Percentiles rank a stretch among this genome's conserved stretches.
These are phyloP conservation scores for Acleris holmiana DNA, from an alignment of 2,888 invertebrate genomes.

Conservation along the genomic window DNA sequence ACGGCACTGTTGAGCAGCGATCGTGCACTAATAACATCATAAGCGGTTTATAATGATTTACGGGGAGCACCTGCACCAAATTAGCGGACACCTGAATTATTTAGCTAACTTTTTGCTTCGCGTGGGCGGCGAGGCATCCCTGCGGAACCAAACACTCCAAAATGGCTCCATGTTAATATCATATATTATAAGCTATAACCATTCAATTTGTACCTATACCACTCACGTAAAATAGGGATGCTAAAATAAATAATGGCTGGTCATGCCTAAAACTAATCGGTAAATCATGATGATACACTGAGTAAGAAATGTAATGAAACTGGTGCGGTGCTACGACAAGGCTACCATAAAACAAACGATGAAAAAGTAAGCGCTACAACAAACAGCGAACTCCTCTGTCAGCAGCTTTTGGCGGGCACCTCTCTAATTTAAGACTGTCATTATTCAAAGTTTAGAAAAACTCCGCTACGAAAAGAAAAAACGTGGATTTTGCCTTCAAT, in stretches of 20 bases:
- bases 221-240: too few relatives aligned
- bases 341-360: conserved; percentile 60
- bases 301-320: conserved; percentile 26
- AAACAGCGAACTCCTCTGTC: conserved; percentile 63
- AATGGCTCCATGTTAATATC: background rate
- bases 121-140: background rate
- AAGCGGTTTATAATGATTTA: conserved; percentile 37
- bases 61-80: conserved; percentile 43
- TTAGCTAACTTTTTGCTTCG: conserved; percentile 26
- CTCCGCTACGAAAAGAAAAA: conserved; percentile 65
- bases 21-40: conserved; percentile 66
- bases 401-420: conserved; percentile 67
- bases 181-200: too few relatives aligned
- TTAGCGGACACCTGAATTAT: conserved; percentile 44
- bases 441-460: conserved; percentile 77
- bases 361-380: conserved; percentile 73
- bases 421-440: conserved; percentile 74
- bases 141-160: background rate
- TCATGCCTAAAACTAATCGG: too few relatives aligned
- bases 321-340: conserved; percentile 64
- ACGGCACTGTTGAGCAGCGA: conserved; percentile 61
- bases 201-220: too few relatives aligned
- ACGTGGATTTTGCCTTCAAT: conserved; percentile 66
- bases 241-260: too few relatives aligned
- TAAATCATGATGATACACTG: too few relatives aligned